Base-by-base conservation (phyloP, 2,797 vertebrate genomes). In the Pristis pectinata region DNA sequence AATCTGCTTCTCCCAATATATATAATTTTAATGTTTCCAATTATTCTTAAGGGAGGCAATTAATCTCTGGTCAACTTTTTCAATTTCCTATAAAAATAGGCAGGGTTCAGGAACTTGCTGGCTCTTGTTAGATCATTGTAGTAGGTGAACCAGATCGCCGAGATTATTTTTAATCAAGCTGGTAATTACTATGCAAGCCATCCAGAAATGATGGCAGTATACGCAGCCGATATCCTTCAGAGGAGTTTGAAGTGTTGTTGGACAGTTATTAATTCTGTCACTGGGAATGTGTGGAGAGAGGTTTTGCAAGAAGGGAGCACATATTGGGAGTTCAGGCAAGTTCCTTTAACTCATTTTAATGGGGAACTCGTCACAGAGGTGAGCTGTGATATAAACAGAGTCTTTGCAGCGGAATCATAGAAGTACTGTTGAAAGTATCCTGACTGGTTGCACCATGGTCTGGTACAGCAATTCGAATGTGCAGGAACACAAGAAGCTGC, bases 211-310 rank as follows among this genome's bases (percentile, higher is more conserved):
- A 92, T 92, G 64, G 67, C 34, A 87, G 5, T 87, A 56, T 30
- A 22, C 17, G 67, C 59, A 64, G 61, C 24, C 22, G 2, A 6
- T 53, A 49, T 10, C 6, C 64, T 70, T 34, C 30, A 41, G 61
- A 92, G 19, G 22, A 5, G 61, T 70, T 53, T 19, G 61, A 92
- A 44, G 61, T 24, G 24, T n/a, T 27, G 6, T 49, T 24, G 19
- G 82, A 17, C 17, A 70, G 89, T 92, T 67, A 92, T 70, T 92
- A 92, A 92, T 92, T 87, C 37, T 70, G 19, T 61, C 61, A 70
- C 17, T 67, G n/a, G n/a, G n/a, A 22, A 44, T 19, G 37, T 70
- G 3, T 92, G 13, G 19, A 92, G n/a, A 67, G 37, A 92, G 1
- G n/a, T 24, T 67, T 67, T 67, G 8, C 27, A 27, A 15, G 49